Evolutionary conservation across 2,888 invertebrate species (phyloP).

Genomic region (Brachyopa scutellaris): DNA sequence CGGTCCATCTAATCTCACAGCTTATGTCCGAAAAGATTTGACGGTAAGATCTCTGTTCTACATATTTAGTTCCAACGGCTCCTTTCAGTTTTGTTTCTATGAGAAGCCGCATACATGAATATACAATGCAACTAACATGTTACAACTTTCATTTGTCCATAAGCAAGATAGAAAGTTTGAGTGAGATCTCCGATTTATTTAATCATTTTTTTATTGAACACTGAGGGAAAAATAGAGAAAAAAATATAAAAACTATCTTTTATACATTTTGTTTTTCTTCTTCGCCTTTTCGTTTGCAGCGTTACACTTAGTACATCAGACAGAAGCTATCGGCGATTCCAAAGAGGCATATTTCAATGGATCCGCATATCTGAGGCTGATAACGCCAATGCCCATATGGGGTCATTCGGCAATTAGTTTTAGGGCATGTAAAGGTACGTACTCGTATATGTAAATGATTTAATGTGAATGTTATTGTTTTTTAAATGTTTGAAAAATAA

Average conservation of each 20-base stretch:
- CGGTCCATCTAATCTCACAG: no score
- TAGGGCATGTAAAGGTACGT: constrained; percentile 88
- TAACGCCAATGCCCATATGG: constrained; percentile 89
- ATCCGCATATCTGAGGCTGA: constrained; percentile 88
- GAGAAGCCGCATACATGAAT: not conserved
- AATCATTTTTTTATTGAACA: constrained; percentile 20
- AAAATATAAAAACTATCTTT: no score
- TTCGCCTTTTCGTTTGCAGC: constrained; percentile 55
- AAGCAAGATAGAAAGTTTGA: constrained; percentile 56
- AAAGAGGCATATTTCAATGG: constrained; percentile 94
- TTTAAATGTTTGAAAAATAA: not conserved
- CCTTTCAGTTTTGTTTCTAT: not conserved
- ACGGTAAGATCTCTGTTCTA: not conserved
- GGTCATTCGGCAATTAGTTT: constrained; percentile 92
- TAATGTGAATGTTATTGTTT: not conserved
- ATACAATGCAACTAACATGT: not conserved
- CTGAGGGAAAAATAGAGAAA: not conserved
- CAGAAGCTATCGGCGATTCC: constrained; percentile 76
- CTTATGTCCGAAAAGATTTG: not conserved
- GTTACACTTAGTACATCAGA: constrained; percentile 70
- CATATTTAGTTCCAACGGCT: not conserved
- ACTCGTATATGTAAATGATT: constrained; percentile 57
- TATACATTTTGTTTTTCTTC: no score
- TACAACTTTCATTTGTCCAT: constrained; percentile 63
- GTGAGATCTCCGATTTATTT: constrained; percentile 25